Evolutionary conservation across 2,888 invertebrate genomes (phyloP).

Genomic region (Hemistola chrysoprasaria): DNA sequence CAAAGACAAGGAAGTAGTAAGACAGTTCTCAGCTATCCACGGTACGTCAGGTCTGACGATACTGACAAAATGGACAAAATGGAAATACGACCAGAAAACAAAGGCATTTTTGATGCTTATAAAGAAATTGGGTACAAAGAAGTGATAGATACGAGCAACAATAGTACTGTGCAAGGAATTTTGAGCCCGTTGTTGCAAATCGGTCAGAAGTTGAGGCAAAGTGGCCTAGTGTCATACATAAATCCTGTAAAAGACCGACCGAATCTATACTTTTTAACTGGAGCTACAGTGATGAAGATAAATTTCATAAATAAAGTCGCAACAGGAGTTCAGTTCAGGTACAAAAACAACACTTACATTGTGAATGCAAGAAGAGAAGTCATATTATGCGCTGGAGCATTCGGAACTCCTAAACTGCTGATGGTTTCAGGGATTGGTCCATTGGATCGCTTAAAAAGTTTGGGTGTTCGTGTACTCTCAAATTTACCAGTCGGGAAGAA

Average conservation of each 20-base stretch:
- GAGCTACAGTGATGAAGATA: slow-evolving; percentile 68
- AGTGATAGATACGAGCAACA: slow-evolving; percentile 24
- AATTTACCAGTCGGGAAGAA: slow-evolving; percentile 68
- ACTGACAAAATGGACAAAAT: too few species aligned
- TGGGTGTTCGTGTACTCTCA: slow-evolving; percentile 49
- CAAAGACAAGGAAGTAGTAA: not conserved
- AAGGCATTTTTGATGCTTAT: not conserved
- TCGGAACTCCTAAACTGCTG: slow-evolving; percentile 68
- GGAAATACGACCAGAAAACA: not conserved
- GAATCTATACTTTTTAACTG: slow-evolving; percentile 59
- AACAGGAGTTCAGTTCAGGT: slow-evolving; percentile 33
- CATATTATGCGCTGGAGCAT: slow-evolving; percentile 63
- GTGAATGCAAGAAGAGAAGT: slow-evolving; percentile 62
- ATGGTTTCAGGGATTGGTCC: slow-evolving; percentile 75
- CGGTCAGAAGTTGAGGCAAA: slow-evolving; percentile 64
- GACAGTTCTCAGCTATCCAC: not conserved
- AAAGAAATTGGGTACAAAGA: slow-evolving; percentile 55
- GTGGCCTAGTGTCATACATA: slow-evolving; percentile 70
- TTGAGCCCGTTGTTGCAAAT: slow-evolving; percentile 64
- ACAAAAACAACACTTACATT: slow-evolving; percentile 34
- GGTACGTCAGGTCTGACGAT: not conserved
- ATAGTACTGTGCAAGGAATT: slow-evolving; percentile 48
- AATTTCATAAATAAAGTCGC: slow-evolving; percentile 60
- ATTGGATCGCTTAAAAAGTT: slow-evolving; percentile 41
- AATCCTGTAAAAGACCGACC: slow-evolving; percentile 37